These are phyloP conservation scores for Metacarcinus magister DNA, from an alignment of 2,888 invertebrate genomes.

Conservation along the genomic window DNA sequence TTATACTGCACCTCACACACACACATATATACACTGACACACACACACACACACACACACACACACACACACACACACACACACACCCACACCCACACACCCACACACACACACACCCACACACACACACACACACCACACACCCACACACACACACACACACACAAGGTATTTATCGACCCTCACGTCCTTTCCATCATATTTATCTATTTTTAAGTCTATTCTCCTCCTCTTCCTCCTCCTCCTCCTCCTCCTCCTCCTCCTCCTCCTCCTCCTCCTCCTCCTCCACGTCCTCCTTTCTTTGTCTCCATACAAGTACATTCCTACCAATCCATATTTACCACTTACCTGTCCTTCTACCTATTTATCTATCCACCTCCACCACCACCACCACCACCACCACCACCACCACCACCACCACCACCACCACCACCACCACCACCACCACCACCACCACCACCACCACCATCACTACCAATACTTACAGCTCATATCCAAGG, in stretches of 20 bases:
- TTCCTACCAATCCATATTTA: not conserved
- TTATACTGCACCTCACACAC: not conserved
- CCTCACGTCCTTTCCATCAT: not conserved
- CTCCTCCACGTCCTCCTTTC: not conserved
- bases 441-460: not conserved
- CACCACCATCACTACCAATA: not conserved
- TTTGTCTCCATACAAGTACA: not conserved
- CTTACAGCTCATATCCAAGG: slow-evolving; percentile 80
- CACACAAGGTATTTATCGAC: not conserved
- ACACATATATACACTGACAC: not conserved
- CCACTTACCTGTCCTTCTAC: not conserved
- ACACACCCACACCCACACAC: slow-evolving; percentile 8
- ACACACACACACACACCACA: not conserved
- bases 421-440: not conserved
- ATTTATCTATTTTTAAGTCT: not conserved
- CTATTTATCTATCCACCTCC: not conserved
- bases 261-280: not conserved
- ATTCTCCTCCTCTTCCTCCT: not conserved
- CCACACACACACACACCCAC: not conserved
- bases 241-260: not conserved
- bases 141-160: not conserved
- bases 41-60: not conserved
- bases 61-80: slow-evolving; percentile 4
- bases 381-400: not conserved
- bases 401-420: not conserved